Evolutionary conservation across 1,140 invertebrate species (phyloP), one percentile per base, ranked within the genome.

Genomic region (Pogonognathellus flavescens): DNA sequence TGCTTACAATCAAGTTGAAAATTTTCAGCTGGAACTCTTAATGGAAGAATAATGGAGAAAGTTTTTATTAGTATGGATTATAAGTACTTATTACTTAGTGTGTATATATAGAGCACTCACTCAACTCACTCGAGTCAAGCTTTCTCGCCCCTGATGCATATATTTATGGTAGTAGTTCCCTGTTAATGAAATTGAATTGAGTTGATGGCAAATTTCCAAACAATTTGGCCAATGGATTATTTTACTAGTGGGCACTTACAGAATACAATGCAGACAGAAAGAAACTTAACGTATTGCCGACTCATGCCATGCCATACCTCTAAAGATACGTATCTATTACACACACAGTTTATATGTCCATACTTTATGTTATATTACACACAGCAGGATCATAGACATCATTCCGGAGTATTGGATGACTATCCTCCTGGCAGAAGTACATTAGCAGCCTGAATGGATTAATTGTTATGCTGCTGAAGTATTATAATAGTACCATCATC

Each of bases 181-280:
- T 41, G 31, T 41, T 76, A 76, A 76, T 76, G 70, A 76, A 76
- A 76, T 76, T 76, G 70, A 76, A 76, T 76, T 76, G 70, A 49
- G 41, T 76, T 76, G 25, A 76, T 76, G 70, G 70, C 70, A 76
- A 76, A 76, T 76, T 76, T 76, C 70, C 70, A 76, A 76, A 50
- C 70, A 76, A 76, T 76, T 76, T 76, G 41, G 70, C 41, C 70
- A 49, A 49, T 41, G 70, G 70, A 76, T 76, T 49, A 76, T 76
- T 76, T 49, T 76, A 18, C 20, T 66, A 66, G 25, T 41, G 31
- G 31, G 31, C 53, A 13, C 11, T n/a, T 57, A 57, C 53, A 57
- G 53, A 13, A 13, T 57, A 57, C 53, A 57, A 57, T 57, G 53
- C n/a, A 57, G 53, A n/a, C 53, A 13, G 53, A 57, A 57, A 14